These are phyloP conservation scores for Zalophus californianus DNA, from an alignment of 2,797 vertebrate species.

Conservation along the genomic window DNA sequence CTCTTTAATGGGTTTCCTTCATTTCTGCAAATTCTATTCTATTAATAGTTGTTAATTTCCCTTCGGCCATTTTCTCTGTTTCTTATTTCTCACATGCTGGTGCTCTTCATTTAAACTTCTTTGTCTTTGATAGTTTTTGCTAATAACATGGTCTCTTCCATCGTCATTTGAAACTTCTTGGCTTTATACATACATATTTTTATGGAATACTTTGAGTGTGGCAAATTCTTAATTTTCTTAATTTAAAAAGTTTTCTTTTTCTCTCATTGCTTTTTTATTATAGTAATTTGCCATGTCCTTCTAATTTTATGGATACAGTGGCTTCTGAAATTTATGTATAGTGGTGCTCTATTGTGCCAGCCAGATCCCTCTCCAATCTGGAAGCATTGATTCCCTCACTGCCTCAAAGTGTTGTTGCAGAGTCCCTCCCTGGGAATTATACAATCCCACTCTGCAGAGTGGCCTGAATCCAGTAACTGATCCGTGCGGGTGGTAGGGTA, in stretches of 20 bases:
- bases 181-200: background rate
- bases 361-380: fast-evolving
- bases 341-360: background rate
- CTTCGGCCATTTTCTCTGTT: background rate
- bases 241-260: background rate
- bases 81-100: background rate
- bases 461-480: background rate
- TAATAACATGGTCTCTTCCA: background rate
- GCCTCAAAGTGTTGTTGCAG: background rate
- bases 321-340: background rate
- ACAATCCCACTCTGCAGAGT: too few species aligned
- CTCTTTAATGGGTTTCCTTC: background rate
- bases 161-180: constrained; percentile 24
- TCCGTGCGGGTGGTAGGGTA: fast-evolving
- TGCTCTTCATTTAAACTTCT: background rate
- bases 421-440: background rate
- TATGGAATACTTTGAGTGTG: background rate
- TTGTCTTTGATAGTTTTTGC: background rate
- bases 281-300: background rate
- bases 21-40: background rate
- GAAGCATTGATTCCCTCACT: background rate
- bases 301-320: background rate
- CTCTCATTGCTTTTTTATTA: constrained; percentile 22
- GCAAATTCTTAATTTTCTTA: constrained; percentile 24
- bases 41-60: constrained; percentile 8